Percentiles rank a stretch among this genome's conserved stretches.
Conservation (phyloP, 2,888 invertebrate genomes). For the Tipula confusa region DNA sequence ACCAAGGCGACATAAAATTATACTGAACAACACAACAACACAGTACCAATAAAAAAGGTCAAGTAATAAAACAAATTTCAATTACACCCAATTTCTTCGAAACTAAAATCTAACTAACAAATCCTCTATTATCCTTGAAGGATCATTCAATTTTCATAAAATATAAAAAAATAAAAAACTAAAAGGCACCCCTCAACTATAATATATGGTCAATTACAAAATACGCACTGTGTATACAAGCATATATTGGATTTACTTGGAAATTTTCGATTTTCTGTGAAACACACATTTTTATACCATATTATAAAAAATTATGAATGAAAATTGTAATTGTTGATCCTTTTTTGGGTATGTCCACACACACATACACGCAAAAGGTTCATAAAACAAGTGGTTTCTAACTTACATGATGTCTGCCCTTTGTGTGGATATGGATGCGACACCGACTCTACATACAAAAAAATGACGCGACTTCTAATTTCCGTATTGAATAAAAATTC, state of each 20-base stretch:
- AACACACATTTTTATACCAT: not conserved
- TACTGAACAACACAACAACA: not conserved
- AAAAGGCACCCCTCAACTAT: not conserved
- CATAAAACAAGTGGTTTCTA: not conserved
- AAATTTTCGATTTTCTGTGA: not conserved
- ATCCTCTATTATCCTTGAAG: not conserved
- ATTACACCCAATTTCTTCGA: constrained; percentile 25
- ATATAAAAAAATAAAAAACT: too few relatives aligned
- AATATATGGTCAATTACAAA: not conserved
- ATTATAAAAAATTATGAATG: not conserved
- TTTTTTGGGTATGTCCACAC: not conserved
- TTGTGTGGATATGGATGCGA: not conserved
- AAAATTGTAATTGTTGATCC: not conserved
- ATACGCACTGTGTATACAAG: too few relatives aligned
- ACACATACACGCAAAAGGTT: not conserved
- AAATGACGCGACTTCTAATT: not conserved
- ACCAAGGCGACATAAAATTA: not conserved
- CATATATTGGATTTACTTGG: constrained; percentile 4
- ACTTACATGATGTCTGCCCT: not conserved
- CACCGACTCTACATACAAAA: not conserved
- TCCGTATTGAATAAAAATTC: constrained; percentile 20
- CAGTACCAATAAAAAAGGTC: constrained; percentile 12
- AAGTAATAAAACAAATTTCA: not conserved
- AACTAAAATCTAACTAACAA: not conserved
- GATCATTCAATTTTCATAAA: not conserved